Conservation (phyloP, 2,797 vertebrate species). For the Hapalemur alaotrensis region DNA sequence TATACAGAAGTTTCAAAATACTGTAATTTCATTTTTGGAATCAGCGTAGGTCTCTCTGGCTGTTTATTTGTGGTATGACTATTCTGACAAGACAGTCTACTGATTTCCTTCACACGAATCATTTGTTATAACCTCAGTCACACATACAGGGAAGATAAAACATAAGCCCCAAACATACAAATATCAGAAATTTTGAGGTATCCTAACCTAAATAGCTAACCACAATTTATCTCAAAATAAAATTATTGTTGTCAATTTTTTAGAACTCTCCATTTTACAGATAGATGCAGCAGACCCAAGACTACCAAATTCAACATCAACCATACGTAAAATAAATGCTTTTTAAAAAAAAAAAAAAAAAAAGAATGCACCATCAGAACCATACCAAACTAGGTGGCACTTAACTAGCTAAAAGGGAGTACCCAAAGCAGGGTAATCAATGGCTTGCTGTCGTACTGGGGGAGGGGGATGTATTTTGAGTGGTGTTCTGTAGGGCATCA, state of each 20-base stretch:
- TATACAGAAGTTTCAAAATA: constrained; percentile 49
- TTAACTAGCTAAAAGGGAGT: background rate
- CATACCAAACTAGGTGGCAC: background rate
- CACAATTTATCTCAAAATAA: constrained; percentile 21
- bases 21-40: constrained; percentile 57
- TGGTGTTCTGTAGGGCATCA: background rate
- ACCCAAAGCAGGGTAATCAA: background rate
- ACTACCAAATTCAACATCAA: background rate
- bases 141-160: background rate
- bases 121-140: constrained; percentile 46
- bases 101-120: constrained; percentile 34
- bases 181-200: constrained; percentile 1
- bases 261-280: background rate
- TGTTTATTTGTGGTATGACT: background rate
- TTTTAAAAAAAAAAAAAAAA: background rate
- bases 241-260: background rate
- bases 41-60: background rate
- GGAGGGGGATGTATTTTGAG: background rate
- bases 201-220: background rate
- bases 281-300: background rate
- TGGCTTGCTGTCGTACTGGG: background rate
- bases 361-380: background rate
- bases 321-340: background rate
- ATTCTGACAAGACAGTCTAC: background rate
- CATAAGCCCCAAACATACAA: background rate